phyloP scores from a whole-genome alignment of 1,140 invertebrate species.

The Brachionus calyciflorus region DNA sequence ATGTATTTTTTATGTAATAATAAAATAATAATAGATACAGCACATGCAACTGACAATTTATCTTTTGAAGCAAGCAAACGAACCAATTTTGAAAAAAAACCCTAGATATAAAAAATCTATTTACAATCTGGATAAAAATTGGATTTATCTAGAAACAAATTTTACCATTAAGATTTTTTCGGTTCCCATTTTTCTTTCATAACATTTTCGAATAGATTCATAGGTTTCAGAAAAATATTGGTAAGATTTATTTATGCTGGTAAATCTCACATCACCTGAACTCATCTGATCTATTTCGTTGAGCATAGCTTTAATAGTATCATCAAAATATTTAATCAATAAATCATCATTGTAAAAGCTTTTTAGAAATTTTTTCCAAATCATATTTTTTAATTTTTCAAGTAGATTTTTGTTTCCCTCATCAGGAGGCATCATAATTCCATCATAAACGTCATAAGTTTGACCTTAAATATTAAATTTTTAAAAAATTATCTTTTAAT shows the following conservation, averaged over 20 bases:
- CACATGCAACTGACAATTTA: too few species aligned
- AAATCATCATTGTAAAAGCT: neutral
- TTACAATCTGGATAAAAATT: too few species aligned
- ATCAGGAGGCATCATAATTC: constrained; percentile 7
- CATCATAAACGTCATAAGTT: neutral
- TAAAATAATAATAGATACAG: too few species aligned
- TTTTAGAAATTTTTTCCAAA: neutral
- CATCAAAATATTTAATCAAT: neutral
- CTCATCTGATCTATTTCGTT: neutral
- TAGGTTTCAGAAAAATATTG: neutral
- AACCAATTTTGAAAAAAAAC: too few species aligned
- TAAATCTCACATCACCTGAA: neutral
- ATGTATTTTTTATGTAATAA: too few species aligned
- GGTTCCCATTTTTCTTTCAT: neutral
- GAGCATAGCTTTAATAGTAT: constrained; percentile 4
- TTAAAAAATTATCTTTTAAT: too few species aligned
- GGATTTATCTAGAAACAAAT: too few species aligned
- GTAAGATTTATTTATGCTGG: neutral
- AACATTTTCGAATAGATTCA: neutral
- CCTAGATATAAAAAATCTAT: too few species aligned
- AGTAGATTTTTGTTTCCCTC: neutral
- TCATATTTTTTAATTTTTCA: neutral
- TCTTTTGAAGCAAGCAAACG: too few species aligned
- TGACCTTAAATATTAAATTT: too few species aligned
- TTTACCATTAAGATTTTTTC: neutral